Conservation (phyloP, 1,140 invertebrate genomes). For the Bacillus rossius region DNA sequence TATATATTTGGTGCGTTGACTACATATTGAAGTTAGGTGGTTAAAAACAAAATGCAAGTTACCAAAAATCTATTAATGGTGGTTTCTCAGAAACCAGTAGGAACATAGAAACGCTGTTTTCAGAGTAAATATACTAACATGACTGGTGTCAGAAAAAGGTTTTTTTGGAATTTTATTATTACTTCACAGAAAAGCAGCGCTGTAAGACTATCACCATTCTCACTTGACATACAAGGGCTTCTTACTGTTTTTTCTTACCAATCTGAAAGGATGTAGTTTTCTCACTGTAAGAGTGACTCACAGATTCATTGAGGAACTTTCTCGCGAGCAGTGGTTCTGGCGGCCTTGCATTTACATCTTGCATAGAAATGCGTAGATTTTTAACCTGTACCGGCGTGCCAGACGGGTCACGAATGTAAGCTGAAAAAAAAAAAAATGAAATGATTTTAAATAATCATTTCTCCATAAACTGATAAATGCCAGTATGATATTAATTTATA, state of each 20-base stretch:
- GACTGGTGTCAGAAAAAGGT: no score
- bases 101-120: no score
- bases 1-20: no score
- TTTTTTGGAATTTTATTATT: no score
- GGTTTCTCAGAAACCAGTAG: no score
- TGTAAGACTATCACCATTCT: no score
- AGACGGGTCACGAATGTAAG: conserved; percentile 76
- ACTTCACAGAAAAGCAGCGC: no score
- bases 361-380: conserved; percentile 73
- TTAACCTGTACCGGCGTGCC: conserved; percentile 65
- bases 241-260: conserved; percentile 42
- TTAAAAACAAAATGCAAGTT: no score
- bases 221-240: no score
- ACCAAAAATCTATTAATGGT: no score
- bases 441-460: not conserved
- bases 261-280: conserved; percentile 50
- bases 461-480: not conserved
- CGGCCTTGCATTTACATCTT: conserved; percentile 73
- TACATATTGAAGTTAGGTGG: no score
- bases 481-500: not conserved
- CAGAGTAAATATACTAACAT: no score
- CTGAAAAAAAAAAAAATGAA: conserved; percentile 43
- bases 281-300: conserved; percentile 62
- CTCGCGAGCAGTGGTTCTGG: conserved; percentile 76
- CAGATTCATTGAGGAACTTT: conserved; percentile 83